Evolutionary conservation across 1,140 invertebrate genomes (phyloP).

Genomic region (Apolygus lucorum): DNA sequence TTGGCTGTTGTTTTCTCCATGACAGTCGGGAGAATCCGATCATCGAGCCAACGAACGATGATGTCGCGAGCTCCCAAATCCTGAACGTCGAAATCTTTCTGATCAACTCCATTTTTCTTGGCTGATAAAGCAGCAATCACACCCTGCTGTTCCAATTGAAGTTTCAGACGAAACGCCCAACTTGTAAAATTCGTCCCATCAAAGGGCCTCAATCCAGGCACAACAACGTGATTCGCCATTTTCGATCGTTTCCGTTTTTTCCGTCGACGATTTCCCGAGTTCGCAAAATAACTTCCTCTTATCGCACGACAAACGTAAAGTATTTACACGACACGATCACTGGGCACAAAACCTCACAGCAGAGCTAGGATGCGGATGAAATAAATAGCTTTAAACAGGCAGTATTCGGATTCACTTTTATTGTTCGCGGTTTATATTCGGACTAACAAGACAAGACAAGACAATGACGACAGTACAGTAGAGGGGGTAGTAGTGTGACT

Average conservation of each 20-base stretch:
- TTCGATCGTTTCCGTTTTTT: background rate
- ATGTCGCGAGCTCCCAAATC: constrained; percentile 5
- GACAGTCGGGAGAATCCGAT: constrained; percentile 1
- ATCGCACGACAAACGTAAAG: constrained; percentile 8
- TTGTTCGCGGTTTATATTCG: too few species aligned
- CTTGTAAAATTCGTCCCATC: constrained; percentile 2
- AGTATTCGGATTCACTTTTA: too few species aligned
- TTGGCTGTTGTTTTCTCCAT: constrained; percentile 4
- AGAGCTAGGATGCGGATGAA: too few species aligned
- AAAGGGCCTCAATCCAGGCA: constrained; percentile 4
- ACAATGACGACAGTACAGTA: too few species aligned
- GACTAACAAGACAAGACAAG: too few species aligned
- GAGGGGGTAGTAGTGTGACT: too few species aligned
- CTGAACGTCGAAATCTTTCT: background rate
- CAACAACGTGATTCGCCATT: constrained; percentile 9
- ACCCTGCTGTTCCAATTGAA: constrained; percentile 6
- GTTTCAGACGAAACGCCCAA: constrained; percentile 3
- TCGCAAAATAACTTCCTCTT: background rate
- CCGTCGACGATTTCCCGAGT: constrained; percentile 8
- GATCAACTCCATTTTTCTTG: background rate
- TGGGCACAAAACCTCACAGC: too few species aligned
- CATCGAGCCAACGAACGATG: constrained; percentile 6
- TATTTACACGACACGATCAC: too few species aligned
- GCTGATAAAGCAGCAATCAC: background rate
- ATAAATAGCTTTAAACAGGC: too few species aligned